These are phyloP conservation scores for Corydoras sp. DNA, from an alignment of 2,113 vertebrate genomes.

Conservation along the genomic window DNA sequence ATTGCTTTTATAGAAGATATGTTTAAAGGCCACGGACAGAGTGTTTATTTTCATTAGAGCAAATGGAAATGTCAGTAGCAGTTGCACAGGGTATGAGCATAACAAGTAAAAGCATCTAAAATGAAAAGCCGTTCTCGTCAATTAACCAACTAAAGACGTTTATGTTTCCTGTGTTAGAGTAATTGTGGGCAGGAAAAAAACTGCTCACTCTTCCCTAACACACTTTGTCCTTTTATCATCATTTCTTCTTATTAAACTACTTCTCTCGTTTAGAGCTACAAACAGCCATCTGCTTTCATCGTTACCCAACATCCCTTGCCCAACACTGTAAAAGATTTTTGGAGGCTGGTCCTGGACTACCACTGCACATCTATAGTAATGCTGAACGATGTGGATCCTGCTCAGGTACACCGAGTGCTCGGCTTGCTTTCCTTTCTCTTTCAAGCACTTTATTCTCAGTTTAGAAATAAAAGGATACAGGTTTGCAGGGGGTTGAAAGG, in stretches of 20 bases:
- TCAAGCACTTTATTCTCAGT: neutral
- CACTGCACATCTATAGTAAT: slow-evolving; percentile 96
- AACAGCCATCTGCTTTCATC: slow-evolving; percentile 95
- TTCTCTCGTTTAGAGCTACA: slow-evolving; percentile 80
- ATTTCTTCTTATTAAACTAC: neutral
- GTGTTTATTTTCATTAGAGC: slow-evolving; percentile 42
- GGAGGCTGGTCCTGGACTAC: slow-evolving; percentile 93
- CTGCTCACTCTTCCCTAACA: slow-evolving; percentile 27
- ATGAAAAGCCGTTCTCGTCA: slow-evolving; percentile 19
- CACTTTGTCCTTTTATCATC: neutral
- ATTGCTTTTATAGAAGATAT: slow-evolving; percentile 29
- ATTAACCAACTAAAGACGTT: slow-evolving; percentile 27
- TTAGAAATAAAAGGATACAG: slow-evolving; percentile 1
- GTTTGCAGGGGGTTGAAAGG: neutral
- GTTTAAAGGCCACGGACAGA: slow-evolving; percentile 12
- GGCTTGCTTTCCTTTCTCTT: neutral
- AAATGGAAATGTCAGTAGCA: slow-evolving; percentile 27
- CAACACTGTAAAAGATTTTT: slow-evolving; percentile 98
- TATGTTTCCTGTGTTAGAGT: slow-evolving; percentile 16
- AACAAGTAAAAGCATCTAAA: slow-evolving; percentile 34
- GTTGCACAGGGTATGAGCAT: slow-evolving; percentile 10
- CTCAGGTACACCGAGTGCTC: slow-evolving; percentile 70
- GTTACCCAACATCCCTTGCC: slow-evolving; percentile 97
- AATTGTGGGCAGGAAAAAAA: slow-evolving; percentile 12
- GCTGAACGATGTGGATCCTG: slow-evolving; percentile 94